Evolutionary conservation across 1,140 invertebrate genomes (phyloP), one percentile per base, ranked within the genome.

Genomic region (Rhizoglyphus robini): DNA sequence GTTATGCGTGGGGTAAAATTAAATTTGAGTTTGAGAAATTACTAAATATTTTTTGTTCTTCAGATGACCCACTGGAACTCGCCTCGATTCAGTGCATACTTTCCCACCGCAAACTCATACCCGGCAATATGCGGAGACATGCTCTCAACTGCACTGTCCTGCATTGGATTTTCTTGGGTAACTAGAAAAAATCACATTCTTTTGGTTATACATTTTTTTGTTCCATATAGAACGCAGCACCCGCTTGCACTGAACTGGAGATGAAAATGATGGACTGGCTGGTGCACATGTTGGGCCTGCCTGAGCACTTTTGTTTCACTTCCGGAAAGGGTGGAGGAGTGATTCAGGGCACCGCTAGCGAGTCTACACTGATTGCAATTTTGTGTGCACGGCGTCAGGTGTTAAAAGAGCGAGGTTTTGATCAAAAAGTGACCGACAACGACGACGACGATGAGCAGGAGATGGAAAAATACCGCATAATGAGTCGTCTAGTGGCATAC

Each of bases 41-140:
- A n/a, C n/a, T n/a, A n/a, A n/a, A n/a, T n/a, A n/a, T n/a, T n/a
- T n/a, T n/a, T 47, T 27, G 48, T 58, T 76, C n/a, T 78, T 57
- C 71, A 88, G 87, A 76, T 90, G n/a, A 96, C 92, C 0, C 89
- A 96, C 73, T 98, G 94, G 94, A 85, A 90, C 72, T 90, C 88
- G 41, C 94, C 93, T 1, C 81, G 89, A 69, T 97, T 96, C 75
- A 88, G 95, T 72, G 92, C 91, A 0, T 97, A 90, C 73, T 97
- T 87, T 76, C 90, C 96, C 0, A 96, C 94, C 0, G 92, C 86
- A 8, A 92, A 93, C 77, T 96, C 91, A 1, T 96, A 86, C 77
- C 87, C 92, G 2, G 84, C 86, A 0, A 84, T 96, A 38, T 81
- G 95, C 11, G 94, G 87, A 0, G 90, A 94, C 71, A 84, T 97